Conservation (phyloP, 2,113 vertebrate genomes). For the Diadophis punctatus region DNA sequence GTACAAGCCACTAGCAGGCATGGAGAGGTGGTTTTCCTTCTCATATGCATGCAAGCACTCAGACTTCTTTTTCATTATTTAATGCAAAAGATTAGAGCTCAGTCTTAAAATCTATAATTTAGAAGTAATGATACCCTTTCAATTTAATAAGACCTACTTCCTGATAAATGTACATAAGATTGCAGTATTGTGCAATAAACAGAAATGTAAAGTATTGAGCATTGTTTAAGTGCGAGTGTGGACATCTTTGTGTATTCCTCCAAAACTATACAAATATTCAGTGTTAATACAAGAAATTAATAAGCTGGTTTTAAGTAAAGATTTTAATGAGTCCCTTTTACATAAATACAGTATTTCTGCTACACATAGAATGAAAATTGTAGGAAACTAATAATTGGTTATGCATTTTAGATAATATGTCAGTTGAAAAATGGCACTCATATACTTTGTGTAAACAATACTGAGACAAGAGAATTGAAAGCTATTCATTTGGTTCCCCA, state of each 20-base stretch:
- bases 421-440: slow-evolving; percentile 51
- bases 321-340: neutral
- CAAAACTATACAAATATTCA: neutral
- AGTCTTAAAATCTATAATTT: neutral
- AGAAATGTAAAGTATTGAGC: neutral
- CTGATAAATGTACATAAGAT: neutral
- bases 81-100: neutral
- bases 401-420: slow-evolving; percentile 49
- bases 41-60: neutral
- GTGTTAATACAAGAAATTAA: neutral
- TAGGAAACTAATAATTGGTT: neutral
- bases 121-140: neutral
- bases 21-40: neutral
- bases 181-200: neutral
- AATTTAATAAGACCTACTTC: neutral
- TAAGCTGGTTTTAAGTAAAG: neutral
- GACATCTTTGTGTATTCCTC: neutral
- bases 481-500: slow-evolving; percentile 45
- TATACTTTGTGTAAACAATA: slow-evolving; percentile 48
- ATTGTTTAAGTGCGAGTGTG: neutral
- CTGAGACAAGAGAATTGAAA: slow-evolving; percentile 45
- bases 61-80: neutral
- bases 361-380: neutral
- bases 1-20: neutral
- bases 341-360: neutral